phyloP scores from a whole-genome alignment of 2,113 vertebrate species.

The Bubo blakistoni region DNA sequence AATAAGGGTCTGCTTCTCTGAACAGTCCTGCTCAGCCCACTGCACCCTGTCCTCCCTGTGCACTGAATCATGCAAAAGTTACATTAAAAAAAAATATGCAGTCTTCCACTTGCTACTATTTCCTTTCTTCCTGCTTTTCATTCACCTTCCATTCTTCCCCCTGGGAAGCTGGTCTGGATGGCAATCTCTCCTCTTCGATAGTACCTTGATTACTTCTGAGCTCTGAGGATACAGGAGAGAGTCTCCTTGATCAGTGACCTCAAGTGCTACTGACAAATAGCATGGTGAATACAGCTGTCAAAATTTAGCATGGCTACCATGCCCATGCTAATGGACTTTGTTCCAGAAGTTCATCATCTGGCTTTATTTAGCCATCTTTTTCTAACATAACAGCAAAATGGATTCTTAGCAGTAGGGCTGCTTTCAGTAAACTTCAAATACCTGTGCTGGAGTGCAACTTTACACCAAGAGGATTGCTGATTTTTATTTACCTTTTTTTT shows the following conservation, averaged over 20 bases:
- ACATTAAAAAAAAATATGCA: not conserved
- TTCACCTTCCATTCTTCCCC: not conserved
- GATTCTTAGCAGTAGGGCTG: not conserved
- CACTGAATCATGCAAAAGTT: not conserved
- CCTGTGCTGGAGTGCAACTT: not conserved
- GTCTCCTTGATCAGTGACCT: not conserved
- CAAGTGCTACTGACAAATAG: not conserved
- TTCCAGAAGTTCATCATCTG: not conserved
- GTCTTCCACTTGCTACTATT: not conserved
- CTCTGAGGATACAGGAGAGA: not conserved
- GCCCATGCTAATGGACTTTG: not conserved
- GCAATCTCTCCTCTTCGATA: not conserved
- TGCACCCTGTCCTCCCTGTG: not conserved
- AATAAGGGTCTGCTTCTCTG: not conserved
- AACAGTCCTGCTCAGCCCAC: not conserved
- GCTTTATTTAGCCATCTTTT: not conserved
- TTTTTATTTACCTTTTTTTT: not conserved
- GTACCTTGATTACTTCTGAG: not conserved
- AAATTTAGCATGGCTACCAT: not conserved
- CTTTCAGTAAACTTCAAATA: not conserved
- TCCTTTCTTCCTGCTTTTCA: not conserved
- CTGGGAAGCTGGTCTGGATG: not conserved
- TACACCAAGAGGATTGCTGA: not conserved
- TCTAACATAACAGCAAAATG: not conserved
- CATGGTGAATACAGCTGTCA: not conserved